These are phyloP conservation scores for Hemicrepidius hirtus DNA, from an alignment of 2,888 invertebrate species.

Conservation along the genomic window DNA sequence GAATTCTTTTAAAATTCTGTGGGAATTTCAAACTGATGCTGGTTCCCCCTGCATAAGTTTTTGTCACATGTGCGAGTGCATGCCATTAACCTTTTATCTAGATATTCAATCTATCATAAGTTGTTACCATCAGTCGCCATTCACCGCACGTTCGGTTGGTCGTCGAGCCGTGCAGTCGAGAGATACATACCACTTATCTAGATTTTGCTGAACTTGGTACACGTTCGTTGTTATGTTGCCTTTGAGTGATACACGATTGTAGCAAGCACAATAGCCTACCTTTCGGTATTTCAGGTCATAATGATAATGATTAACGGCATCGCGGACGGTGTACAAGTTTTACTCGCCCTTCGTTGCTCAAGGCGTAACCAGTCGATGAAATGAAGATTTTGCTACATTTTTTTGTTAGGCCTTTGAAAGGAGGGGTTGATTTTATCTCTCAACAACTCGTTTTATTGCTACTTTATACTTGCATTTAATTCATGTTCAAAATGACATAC, in stretches of 20 bases:
- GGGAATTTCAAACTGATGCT: slow-evolving; percentile 41
- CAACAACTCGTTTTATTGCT: no score
- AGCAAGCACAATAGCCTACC: slow-evolving; percentile 48
- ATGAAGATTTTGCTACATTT: neutral
- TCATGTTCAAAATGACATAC: no score
- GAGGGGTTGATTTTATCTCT: no score
- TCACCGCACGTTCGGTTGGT: slow-evolving; percentile 63
- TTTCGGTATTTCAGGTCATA: slow-evolving; percentile 49
- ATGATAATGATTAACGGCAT: slow-evolving; percentile 51
- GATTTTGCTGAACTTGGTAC: slow-evolving; percentile 52
- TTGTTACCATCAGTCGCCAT: slow-evolving; percentile 64
- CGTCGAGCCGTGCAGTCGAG: slow-evolving; percentile 59
- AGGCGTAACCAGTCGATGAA: slow-evolving; percentile 19
- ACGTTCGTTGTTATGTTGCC: slow-evolving; percentile 51
- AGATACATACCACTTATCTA: slow-evolving; percentile 59
- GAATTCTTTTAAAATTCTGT: slow-evolving; percentile 35
- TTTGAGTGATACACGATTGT: slow-evolving; percentile 53
- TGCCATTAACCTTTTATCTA: slow-evolving; percentile 66
- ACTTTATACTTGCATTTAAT: no score
- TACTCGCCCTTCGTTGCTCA: slow-evolving; percentile 37
- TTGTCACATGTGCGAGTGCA: slow-evolving; percentile 62
- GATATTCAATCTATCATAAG: slow-evolving; percentile 62
- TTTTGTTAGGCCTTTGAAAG: neutral
- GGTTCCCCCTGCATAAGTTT: slow-evolving; percentile 55
- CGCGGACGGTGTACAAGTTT: slow-evolving; percentile 39